Conservation (phyloP, 1,140 invertebrate species). For the Brachionus manjavacas region DNA sequence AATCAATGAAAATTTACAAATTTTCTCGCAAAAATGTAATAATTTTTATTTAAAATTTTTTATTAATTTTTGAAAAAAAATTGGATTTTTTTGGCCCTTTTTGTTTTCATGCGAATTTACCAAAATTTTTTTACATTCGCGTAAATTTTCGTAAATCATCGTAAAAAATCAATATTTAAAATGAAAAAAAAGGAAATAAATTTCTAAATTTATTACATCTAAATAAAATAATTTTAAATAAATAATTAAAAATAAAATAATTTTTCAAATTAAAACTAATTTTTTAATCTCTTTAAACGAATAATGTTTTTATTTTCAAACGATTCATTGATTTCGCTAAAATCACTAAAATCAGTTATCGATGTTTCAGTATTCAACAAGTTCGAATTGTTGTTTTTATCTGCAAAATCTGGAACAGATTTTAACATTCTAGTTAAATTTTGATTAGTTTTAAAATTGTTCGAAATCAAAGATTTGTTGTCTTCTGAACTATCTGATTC, state of each 20-base stretch:
- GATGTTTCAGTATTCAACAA: background rate
- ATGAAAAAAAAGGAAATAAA: too few relatives aligned
- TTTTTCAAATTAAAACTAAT: background rate
- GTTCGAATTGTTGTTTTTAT: constrained; percentile 9
- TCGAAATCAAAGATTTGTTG: background rate
- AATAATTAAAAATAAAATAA: background rate
- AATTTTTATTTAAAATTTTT: too few relatives aligned
- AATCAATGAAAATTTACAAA: too few relatives aligned
- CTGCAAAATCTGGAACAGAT: background rate
- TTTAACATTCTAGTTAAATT: background rate
- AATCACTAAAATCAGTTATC: background rate
- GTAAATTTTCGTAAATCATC: too few relatives aligned
- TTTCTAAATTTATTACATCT: background rate
- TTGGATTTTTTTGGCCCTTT: too few relatives aligned
- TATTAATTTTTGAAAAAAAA: too few relatives aligned
- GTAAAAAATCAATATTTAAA: too few relatives aligned
- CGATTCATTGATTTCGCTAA: background rate
- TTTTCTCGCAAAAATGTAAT: too few relatives aligned
- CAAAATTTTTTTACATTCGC: too few relatives aligned
- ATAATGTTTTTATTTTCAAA: background rate
- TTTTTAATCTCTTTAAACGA: background rate
- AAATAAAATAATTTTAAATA: background rate
- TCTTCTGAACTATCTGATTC: background rate
- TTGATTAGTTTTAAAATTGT: background rate
- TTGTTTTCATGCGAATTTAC: too few relatives aligned